phyloP scores from a whole-genome alignment of 2,888 invertebrate genomes.

The Octonoba sinensis region DNA sequence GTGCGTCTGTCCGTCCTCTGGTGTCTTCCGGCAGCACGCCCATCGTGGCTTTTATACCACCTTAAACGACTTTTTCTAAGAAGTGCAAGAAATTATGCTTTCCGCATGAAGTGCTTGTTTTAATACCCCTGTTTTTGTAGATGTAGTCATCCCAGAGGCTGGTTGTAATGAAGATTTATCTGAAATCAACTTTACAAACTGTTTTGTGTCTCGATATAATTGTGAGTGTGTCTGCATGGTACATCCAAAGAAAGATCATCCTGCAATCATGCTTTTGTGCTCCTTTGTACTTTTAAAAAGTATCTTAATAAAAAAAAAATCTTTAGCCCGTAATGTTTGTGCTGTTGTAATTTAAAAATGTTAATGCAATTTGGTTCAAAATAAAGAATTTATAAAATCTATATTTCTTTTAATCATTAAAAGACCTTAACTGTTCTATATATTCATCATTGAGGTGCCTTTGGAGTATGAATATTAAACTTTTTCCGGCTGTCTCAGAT shows the following conservation, averaged over 20 bases:
- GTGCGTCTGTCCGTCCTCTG: conserved; percentile 43
- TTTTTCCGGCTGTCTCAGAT: no score
- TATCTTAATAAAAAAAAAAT: conserved; percentile 59
- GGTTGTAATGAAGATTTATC: conserved; percentile 40
- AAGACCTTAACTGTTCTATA: no score
- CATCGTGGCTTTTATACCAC: conserved; percentile 30
- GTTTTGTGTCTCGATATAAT: conserved; percentile 47
- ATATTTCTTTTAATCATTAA: no score
- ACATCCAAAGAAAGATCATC: conserved; percentile 50
- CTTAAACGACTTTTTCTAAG: conserved; percentile 17
- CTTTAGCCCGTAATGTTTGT: conserved; percentile 38
- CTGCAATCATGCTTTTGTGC: conserved; percentile 62
- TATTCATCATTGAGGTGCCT: no score
- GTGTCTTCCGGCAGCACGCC: conserved; percentile 53
- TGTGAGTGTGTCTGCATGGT: conserved; percentile 40
- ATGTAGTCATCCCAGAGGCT: conserved; percentile 40
- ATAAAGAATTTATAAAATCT: no score
- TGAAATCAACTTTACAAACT: conserved; percentile 34
- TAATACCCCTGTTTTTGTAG: conserved; percentile 38
- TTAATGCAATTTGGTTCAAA: no score
- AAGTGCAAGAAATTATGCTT: conserved; percentile 9
- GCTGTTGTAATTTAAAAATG: no score
- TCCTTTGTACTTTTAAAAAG: conserved; percentile 63
- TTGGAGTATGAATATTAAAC: no score
- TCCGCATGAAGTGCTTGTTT: conserved; percentile 53